Base-by-base conservation (phyloP, 2,113 vertebrate genomes). In the Ceuthmochares aereus region DNA sequence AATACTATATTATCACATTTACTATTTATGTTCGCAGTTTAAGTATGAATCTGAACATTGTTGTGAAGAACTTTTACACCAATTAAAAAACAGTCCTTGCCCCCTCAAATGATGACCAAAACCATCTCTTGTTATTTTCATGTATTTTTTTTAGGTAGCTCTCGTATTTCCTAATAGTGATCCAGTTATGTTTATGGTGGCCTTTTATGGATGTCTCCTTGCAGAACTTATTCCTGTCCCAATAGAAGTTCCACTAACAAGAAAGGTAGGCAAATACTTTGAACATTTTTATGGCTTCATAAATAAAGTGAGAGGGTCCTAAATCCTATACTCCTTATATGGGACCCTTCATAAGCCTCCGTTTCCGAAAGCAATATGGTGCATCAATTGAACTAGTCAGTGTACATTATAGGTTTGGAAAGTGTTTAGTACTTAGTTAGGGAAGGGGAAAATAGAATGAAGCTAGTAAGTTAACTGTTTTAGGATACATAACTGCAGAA, bases 141-240 rank as follows among this genome's bases (percentile, higher is more conserved):
- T 92, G 3, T 74, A 6, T 88, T 73, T 52, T 93, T 93, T 91
- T 34, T 70, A 99, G 99, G 99, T 99, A 84, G 99, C 99, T 19
- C 99, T 99, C 0, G 99, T 99, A 68, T 99, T 99, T 96, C 99
- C 99, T 11, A 99, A 99, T 91, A 99, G 98, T 15, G 99, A 99
- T 93, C 99, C 99, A 0, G 99, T 99, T 91, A 99, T 98, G 99
- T 99, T 99, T 97, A 99, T 99, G 98, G 99, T 99, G 96, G 99
- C 99, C 2, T 99, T 99, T 97, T 99, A 99, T 25, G 99, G 99
- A 83, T 99, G 99, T 96, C 98, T 99, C 32, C 97, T 99, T 96
- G 99, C 99, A 9, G 99, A 99, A 95, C 97, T 99, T 93, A 98
- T 99, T 84, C 99, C 99, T 59, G 99, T 99, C 76, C 99, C 99